Evolutionary conservation across 2,113 vertebrate genomes (phyloP).

Genomic region (Rhegmatorhina hoffmannsi): DNA sequence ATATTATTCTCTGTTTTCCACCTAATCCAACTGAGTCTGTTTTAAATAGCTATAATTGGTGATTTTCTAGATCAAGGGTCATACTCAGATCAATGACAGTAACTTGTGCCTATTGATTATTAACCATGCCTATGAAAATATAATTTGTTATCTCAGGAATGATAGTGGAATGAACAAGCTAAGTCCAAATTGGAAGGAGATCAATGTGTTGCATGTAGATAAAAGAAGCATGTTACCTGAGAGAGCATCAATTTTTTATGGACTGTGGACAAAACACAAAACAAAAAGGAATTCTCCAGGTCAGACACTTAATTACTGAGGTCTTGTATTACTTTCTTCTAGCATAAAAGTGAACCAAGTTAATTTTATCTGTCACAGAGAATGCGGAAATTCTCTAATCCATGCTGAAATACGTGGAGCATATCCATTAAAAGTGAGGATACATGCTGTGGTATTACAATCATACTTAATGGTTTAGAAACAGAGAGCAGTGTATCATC

Average conservation of each 20-base stretch:
- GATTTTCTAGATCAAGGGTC: slow-evolving; percentile 77
- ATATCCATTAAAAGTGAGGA: not conserved
- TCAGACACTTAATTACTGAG: slow-evolving; percentile 40
- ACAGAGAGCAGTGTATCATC: not conserved
- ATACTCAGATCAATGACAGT: slow-evolving; percentile 70
- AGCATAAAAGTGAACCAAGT: not conserved
- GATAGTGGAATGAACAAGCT: slow-evolving; percentile 66
- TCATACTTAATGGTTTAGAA: not conserved
- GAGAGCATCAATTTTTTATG: slow-evolving; percentile 73
- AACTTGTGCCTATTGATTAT: slow-evolving; percentile 79
- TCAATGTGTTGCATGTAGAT: slow-evolving; percentile 73
- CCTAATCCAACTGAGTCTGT: slow-evolving; percentile 50
- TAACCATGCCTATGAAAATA: slow-evolving; percentile 75
- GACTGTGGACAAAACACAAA: slow-evolving; percentile 57
- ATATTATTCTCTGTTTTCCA: slow-evolving; percentile 46
- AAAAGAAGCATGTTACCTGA: slow-evolving; percentile 73
- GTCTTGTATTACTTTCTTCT: slow-evolving; percentile 40
- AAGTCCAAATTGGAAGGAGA: slow-evolving; percentile 69
- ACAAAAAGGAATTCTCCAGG: slow-evolving; percentile 43
- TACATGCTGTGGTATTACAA: not conserved
- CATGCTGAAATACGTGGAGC: not conserved
- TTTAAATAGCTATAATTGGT: slow-evolving; percentile 76
- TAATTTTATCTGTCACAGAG: slow-evolving; percentile 29
- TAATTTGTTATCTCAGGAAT: slow-evolving; percentile 71
- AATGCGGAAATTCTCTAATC: slow-evolving; percentile 28